Conservation (phyloP, 2,888 invertebrate species). For the Apamea epomidion region DNA sequence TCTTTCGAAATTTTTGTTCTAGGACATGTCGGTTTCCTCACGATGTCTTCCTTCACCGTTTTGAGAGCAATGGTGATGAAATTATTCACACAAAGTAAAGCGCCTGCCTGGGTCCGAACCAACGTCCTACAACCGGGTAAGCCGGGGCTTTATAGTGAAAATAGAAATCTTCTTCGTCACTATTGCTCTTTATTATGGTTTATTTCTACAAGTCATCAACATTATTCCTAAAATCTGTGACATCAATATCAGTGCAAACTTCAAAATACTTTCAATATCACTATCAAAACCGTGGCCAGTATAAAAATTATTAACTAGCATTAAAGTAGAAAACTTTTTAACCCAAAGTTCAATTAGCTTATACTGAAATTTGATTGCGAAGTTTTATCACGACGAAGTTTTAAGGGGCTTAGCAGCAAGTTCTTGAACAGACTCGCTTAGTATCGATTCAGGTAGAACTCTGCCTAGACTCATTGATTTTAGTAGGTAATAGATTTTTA, state of each 20-base stretch:
- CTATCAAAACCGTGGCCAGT: constrained; percentile 24
- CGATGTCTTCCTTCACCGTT: too few relatives aligned
- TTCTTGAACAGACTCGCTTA: constrained; percentile 57
- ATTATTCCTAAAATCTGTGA: neutral
- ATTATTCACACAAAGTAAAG: too few relatives aligned
- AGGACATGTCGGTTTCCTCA: too few relatives aligned
- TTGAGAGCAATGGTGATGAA: too few relatives aligned
- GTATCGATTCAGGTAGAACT: constrained; percentile 58
- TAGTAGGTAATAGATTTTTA: constrained; percentile 46
- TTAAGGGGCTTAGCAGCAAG: constrained; percentile 78
- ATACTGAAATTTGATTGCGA: constrained; percentile 85
- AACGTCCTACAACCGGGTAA: too few relatives aligned
- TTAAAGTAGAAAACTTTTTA: constrained; percentile 76
- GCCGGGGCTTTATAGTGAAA: neutral
- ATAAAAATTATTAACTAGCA: constrained; percentile 68
- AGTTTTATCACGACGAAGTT: constrained; percentile 79
- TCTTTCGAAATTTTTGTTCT: too few relatives aligned
- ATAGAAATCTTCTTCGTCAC: neutral
- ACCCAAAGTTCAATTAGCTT: constrained; percentile 84
- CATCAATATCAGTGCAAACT: constrained; percentile 2
- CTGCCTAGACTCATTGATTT: constrained; percentile 56
- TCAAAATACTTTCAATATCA: constrained; percentile 22
- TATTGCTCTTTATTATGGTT: too few relatives aligned
- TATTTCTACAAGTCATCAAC: neutral
- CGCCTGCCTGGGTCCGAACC: too few relatives aligned